These are phyloP conservation scores for Heliconius charithonia DNA, from an alignment of 2,888 invertebrate genomes.

Conservation along the genomic window DNA sequence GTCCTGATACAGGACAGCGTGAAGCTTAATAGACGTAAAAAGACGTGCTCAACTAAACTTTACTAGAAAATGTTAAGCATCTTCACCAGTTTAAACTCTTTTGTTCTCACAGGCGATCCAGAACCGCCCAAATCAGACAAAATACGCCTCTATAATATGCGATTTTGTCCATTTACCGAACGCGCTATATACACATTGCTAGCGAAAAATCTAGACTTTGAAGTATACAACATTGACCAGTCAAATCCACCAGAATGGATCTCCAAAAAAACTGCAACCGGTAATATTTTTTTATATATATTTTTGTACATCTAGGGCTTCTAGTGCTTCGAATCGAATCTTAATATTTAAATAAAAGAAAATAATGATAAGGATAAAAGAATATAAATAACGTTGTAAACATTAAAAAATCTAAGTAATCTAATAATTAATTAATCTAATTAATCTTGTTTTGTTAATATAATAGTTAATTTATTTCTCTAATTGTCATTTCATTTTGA, in stretches of 20 bases:
- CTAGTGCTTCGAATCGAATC: not conserved
- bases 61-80: not conserved
- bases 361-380: not conserved
- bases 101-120: conserved; percentile 5
- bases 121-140: conserved; percentile 4
- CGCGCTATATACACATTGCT: conserved; percentile 7
- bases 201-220: not conserved
- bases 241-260: conserved; percentile 10
- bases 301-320: not conserved
- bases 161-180: conserved; percentile 13
- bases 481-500: no score
- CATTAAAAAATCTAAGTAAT: no score
- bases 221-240: conserved; percentile 12
- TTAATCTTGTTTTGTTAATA: not conserved
- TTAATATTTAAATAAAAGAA: no score
- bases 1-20: no score
- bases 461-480: not conserved
- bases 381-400: not conserved
- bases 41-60: not conserved
- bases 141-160: conserved; percentile 12
- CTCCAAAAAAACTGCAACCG: not conserved
- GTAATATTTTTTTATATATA: not conserved
- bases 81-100: not conserved
- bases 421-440: no score
- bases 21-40: no score